Percentiles rank a stretch among this genome's conserved stretches.
Conservation (phyloP, 2,113 vertebrate species). For the Microcebus ravelobensis region DNA sequence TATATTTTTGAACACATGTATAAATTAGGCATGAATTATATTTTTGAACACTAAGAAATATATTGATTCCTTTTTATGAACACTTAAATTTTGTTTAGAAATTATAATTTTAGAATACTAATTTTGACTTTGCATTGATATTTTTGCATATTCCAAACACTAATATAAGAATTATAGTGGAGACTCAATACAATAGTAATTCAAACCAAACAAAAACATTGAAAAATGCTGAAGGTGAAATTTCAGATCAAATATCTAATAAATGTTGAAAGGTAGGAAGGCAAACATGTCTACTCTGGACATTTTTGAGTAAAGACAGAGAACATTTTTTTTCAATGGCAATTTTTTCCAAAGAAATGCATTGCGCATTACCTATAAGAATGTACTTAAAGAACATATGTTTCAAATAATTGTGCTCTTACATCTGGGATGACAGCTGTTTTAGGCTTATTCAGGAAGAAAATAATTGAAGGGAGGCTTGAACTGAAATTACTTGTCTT, state of each 20-base stretch:
- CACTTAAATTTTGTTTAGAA: neutral
- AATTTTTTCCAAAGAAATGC: neutral
- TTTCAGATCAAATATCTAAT: neutral
- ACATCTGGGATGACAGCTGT: neutral
- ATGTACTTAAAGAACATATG: neutral
- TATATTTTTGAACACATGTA: neutral
- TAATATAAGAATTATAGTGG: neutral
- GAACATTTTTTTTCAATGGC: neutral
- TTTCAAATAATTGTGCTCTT: constrained; percentile 6
- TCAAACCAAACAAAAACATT: neutral
- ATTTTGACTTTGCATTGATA: neutral
- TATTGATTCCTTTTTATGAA: neutral
- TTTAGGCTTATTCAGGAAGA: neutral
- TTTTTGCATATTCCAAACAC: neutral
- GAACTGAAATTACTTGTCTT: neutral
- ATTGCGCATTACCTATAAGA: neutral
- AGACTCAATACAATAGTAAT: neutral
- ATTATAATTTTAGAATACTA: neutral
- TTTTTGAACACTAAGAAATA: neutral
- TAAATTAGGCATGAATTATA: neutral
- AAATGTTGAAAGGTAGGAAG: neutral
- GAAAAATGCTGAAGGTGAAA: neutral
- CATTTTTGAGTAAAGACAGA: neutral
- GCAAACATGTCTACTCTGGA: neutral
- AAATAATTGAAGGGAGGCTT: neutral